A percentile compares a stretch with the other conserved stretches of the same genome.
Evolutionary conservation across 2,113 vertebrate species (phyloP).

Genomic region (Scalopus aquaticus): DNA sequence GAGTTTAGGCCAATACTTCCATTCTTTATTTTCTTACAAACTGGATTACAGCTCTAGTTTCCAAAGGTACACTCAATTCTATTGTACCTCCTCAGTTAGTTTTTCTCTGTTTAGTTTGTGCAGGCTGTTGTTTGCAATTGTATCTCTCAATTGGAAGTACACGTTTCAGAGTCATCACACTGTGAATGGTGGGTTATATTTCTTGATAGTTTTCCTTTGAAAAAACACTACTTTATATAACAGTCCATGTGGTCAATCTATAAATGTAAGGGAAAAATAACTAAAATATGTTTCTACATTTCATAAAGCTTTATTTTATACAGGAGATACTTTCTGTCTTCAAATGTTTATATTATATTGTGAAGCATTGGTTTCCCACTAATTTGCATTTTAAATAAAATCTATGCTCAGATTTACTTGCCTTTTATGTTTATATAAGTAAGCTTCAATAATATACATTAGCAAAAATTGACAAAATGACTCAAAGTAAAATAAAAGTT

Average conservation of each 20-base stretch:
- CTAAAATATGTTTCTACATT: background rate
- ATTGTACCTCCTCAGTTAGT: constrained; percentile 71
- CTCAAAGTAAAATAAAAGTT: background rate
- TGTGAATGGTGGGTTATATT: constrained; percentile 54
- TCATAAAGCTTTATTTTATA: constrained; percentile 1
- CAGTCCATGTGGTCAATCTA: background rate
- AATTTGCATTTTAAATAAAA: background rate
- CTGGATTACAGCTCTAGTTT: constrained; percentile 80
- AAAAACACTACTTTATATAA: constrained; percentile 38
- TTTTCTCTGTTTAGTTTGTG: constrained; percentile 52
- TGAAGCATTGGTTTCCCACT: background rate
- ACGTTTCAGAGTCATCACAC: constrained; percentile 62
- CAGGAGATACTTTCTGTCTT: background rate
- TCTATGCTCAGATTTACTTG: background rate
- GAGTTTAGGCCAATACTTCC: constrained; percentile 78
- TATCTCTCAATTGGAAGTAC: constrained; percentile 65
- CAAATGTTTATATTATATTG: background rate
- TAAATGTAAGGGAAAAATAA: background rate
- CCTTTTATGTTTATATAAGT: background rate
- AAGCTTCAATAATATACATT: background rate
- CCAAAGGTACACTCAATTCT: constrained; percentile 73
- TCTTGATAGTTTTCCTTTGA: constrained; percentile 50
- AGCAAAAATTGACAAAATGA: background rate
- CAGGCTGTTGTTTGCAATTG: constrained; percentile 56
- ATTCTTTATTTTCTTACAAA: constrained; percentile 81